phyloP scores from a whole-genome alignment of 2,888 invertebrate species.

The Cybosia mesomella region DNA sequence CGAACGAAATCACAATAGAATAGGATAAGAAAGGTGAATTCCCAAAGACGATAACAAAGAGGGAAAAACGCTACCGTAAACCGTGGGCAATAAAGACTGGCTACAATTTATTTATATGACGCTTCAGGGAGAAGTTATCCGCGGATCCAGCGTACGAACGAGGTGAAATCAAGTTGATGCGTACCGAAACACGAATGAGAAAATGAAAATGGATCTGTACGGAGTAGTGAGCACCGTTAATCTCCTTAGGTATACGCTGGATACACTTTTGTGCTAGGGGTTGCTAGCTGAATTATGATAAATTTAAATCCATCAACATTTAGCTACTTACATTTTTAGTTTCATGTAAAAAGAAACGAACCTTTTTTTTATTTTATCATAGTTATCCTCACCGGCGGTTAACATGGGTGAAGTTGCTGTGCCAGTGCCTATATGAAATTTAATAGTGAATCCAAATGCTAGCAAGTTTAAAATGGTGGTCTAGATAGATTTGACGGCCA shows the following conservation, averaged over 20 bases:
- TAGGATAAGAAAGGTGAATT: conserved; percentile 74
- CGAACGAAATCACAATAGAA: conserved; percentile 76
- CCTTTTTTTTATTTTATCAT: no score
- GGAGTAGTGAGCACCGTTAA: conserved; percentile 66
- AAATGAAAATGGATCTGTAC: conserved; percentile 69
- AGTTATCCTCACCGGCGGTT: no score
- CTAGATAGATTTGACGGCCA: no score
- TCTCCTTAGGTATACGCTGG: conserved; percentile 55
- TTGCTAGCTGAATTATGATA: not conserved
- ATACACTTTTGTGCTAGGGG: conserved; percentile 44
- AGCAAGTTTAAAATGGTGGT: no score
- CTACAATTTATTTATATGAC: conserved; percentile 87
- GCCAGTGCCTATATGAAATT: no score
- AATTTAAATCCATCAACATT: not conserved
- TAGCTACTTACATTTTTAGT: not conserved
- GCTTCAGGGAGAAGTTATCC: conserved; percentile 84
- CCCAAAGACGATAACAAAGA: conserved; percentile 77
- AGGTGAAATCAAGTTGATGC: conserved; percentile 84
- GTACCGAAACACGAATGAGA: conserved; percentile 72
- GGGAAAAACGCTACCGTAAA: conserved; percentile 80
- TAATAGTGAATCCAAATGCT: no score
- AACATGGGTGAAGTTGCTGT: no score
- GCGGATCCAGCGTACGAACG: conserved; percentile 73
- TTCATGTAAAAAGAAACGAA: no score
- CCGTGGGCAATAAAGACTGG: conserved; percentile 83